Conservation (phyloP, 2,797 vertebrate species). For the Microctenopoma steveboyesi region DNA sequence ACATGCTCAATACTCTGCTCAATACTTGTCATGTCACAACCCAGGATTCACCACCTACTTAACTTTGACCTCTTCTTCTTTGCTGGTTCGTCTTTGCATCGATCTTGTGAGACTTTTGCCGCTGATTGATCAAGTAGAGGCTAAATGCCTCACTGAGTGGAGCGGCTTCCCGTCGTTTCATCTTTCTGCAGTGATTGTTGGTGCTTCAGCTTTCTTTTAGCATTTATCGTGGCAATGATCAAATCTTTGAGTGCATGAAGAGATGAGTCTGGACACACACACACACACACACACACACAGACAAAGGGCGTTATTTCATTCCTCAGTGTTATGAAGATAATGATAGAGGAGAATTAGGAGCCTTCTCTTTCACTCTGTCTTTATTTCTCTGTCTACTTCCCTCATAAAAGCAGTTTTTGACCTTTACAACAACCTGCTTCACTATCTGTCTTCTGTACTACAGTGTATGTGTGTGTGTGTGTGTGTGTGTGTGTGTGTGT, state of each 20-base stretch:
- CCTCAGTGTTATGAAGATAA: slow-evolving; percentile 12
- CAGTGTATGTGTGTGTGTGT: slow-evolving; percentile 10
- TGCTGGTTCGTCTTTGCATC: slow-evolving; percentile 18
- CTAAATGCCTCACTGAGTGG: slow-evolving; percentile 10
- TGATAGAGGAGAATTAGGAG: slow-evolving; percentile 25
- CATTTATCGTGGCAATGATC: too few species aligned
- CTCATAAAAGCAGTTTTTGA: slow-evolving; percentile 42
- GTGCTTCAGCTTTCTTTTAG: too few species aligned
- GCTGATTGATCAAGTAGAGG: slow-evolving; percentile 44
- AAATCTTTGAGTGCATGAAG: background rate
- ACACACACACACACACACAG: background rate
- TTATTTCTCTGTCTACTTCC: slow-evolving; percentile 29
- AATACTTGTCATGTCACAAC: slow-evolving; percentile 34
- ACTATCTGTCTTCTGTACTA: slow-evolving; percentile 17
- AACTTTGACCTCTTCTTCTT: slow-evolving; percentile 33
- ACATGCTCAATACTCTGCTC: slow-evolving; percentile 7
- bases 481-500: slow-evolving; percentile 2
- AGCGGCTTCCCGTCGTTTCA: slow-evolving; percentile 1
- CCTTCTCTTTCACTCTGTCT: slow-evolving; percentile 19
- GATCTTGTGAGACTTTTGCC: slow-evolving; percentile 1
- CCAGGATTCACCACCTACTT: slow-evolving; percentile 1
- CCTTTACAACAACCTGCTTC: slow-evolving; percentile 30
- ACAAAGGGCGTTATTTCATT: background rate
- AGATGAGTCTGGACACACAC: background rate
- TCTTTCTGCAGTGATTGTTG: too few species aligned